phyloP scores from a whole-genome alignment of 1,140 invertebrate genomes.

The Panulirus ornatus region DNA sequence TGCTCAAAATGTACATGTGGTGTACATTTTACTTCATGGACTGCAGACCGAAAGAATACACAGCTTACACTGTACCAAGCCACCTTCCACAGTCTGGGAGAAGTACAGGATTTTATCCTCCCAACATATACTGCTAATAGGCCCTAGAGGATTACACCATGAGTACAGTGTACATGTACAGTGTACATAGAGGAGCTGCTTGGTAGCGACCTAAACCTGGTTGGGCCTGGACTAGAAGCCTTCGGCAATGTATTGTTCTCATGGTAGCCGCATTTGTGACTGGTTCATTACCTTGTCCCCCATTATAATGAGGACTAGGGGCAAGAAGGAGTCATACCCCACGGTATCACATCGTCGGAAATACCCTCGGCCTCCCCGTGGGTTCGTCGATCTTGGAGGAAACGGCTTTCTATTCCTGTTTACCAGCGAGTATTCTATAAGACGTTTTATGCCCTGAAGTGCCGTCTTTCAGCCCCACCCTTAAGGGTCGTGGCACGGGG shows the following conservation, averaged over 20 bases:
- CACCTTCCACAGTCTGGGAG: no score
- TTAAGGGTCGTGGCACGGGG: not conserved
- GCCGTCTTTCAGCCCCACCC: not conserved
- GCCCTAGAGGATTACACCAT: no score
- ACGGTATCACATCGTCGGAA: not conserved
- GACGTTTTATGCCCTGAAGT: not conserved
- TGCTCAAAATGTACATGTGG: no score
- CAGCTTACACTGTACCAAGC: no score
- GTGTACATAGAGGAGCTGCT: no score
- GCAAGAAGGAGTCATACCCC: constrained; percentile 3
- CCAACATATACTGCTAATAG: no score
- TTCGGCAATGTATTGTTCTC: not conserved
- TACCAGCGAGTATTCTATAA: not conserved
- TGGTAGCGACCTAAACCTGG: no score
- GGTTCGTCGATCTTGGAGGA: not conserved
- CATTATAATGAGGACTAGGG: constrained; percentile 5
- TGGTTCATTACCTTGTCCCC: not conserved
- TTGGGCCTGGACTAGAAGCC: no score
- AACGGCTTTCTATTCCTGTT: not conserved
- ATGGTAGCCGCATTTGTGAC: constrained; percentile 2
- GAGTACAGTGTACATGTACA: no score
- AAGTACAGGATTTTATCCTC: no score
- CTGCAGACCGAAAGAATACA: no score
- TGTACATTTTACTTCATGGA: no score
- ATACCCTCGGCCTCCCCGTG: not conserved